Percentiles rank a stretch among this genome's conserved stretches.
These are phyloP conservation scores for Lates japonicus DNA, from an alignment of 2,797 vertebrate species.

Conservation along the genomic window DNA sequence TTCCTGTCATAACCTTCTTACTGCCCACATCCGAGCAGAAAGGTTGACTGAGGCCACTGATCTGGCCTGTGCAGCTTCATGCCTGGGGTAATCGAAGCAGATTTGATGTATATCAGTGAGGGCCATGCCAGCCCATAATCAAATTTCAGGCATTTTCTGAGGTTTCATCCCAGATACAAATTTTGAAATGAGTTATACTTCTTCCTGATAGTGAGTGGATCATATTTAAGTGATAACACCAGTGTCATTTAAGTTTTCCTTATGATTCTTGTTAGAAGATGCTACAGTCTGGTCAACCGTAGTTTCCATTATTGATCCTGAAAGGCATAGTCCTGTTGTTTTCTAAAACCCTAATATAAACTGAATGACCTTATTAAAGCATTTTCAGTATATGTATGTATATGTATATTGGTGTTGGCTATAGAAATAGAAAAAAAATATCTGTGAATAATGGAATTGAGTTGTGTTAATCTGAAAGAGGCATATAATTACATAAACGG, in stretches of 20 bases:
- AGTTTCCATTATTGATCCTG: not conserved
- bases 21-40: constrained; percentile 39
- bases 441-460: constrained; percentile 6
- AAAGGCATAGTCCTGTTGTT: not conserved
- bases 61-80: constrained; percentile 66
- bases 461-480: constrained; percentile 8
- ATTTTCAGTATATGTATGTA: not conserved
- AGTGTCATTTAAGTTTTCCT: constrained; percentile 4
- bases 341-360: not conserved
- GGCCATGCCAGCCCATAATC: constrained; percentile 55
- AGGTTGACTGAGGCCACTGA: constrained; percentile 41
- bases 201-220: constrained; percentile 29
- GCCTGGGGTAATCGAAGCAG: constrained; percentile 61
- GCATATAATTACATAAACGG: constrained; percentile 24
- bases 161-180: constrained; percentile 44
- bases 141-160: constrained; percentile 59
- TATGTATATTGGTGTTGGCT: not conserved
- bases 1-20: constrained; percentile 50
- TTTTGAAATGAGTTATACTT: constrained; percentile 40
- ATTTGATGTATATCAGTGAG: constrained; percentile 66
- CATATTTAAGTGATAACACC: constrained; percentile 3
- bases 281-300: not conserved
- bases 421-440: not conserved
- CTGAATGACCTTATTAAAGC: not conserved
- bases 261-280: constrained; percentile 11